Base-by-base conservation (phyloP, 2,113 vertebrate genomes). In the Chionodraco myersi region DNA sequence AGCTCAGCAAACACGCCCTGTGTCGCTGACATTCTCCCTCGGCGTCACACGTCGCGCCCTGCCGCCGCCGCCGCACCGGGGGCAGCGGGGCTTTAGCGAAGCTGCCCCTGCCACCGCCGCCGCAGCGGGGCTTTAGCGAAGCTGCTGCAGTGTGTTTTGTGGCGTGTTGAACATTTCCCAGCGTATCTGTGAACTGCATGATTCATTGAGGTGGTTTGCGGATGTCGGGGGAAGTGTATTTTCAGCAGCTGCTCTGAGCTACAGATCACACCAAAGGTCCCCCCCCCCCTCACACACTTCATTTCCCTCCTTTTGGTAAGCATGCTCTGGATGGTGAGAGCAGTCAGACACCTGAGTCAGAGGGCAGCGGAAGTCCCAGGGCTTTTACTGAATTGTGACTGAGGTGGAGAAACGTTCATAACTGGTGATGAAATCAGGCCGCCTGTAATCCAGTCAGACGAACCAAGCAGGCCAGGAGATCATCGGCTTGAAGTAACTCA, bases 261-360 rank as follows among this genome's bases (percentile, higher is more conserved):
- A 36, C 56, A 66, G 72, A 77, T 75, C 49, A 76, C 41, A 59
- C 4, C 66, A 86, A 36, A 82, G 72, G 77, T 87, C 65, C 15
- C 12, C 26, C 63, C 61, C 34, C 26, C 21, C 21, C 49, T 15
- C 26, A 36, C 34, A 44, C 34, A 44, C 52, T 78, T 41, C 3
- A 6, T 53, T 18, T 10, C n/a, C 54, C 60, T 48, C 44, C 61
- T 45, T 26, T 49, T 77, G 67, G 54, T 65, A 65, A 48, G 48
- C 13, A 1, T 52, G 44, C 47, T 54, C 72, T 34, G n/a, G 26
- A 21, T 21, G 21, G 21, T 21, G 53, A 51, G 48, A 70, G 72
- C 78, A 75, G 71, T 59, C 82, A 57, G 74, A 74, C 72, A 1
- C 36, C 82, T 87, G 85, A 88, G 30, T 88, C 83, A 79, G 72